Evolutionary conservation across 2,888 invertebrate species (phyloP).

Genomic region (Deilephila porcellus): DNA sequence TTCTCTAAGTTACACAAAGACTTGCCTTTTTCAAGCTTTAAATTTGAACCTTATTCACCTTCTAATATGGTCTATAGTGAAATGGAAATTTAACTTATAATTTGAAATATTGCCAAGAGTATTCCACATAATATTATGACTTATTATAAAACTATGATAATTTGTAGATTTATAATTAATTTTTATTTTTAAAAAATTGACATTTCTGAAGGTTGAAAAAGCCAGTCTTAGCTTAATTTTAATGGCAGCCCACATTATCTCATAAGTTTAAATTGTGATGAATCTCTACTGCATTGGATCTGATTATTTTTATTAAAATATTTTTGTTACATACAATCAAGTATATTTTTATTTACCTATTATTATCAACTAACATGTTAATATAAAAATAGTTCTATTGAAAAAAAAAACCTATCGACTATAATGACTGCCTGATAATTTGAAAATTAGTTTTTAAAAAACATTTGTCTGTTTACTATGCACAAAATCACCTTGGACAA

Average conservation of each 20-base stretch:
- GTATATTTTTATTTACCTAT: no score
- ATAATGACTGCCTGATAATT: no score
- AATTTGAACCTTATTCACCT: background rate
- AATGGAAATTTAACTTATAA: background rate
- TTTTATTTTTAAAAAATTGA: background rate
- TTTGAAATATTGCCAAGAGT: no score
- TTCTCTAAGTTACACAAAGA: conserved; percentile 1
- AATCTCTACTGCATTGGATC: background rate
- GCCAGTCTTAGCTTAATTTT: background rate
- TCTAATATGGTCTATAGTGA: background rate
- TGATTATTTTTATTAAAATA: background rate
- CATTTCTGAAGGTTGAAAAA: background rate
- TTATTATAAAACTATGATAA: no score
- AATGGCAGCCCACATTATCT: conserved; percentile 7
- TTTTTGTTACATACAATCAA: background rate
- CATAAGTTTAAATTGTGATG: background rate
- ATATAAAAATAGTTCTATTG: no score
- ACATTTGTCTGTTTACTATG: no score
- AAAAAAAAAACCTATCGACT: no score
- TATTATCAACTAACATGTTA: no score
- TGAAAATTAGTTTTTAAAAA: no score
- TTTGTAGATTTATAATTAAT: background rate
- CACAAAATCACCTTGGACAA: no score
- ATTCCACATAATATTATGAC: no score
- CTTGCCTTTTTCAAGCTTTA: conserved; percentile 1